phyloP scores from a whole-genome alignment of 2,888 invertebrate genomes.

The Acanthosepion esculentum region DNA sequence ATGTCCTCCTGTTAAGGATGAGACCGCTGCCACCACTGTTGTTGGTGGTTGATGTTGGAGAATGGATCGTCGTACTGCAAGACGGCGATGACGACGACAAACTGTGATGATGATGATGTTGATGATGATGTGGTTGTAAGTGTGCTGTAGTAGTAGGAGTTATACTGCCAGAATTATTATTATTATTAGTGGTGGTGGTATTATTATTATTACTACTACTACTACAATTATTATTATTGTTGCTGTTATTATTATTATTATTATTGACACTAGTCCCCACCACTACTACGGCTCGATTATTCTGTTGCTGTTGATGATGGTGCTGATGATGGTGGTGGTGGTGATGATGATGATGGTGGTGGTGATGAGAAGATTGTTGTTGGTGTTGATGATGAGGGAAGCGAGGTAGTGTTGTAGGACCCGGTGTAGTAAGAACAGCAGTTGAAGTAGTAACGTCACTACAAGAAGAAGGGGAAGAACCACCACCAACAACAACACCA shows the following conservation, averaged over 20 bases:
- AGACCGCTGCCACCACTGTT: background rate
- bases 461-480: background rate
- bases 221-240: background rate
- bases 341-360: background rate
- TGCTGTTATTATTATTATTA: background rate
- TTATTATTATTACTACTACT: background rate
- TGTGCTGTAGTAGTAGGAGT: slow-evolving; percentile 34
- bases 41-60: slow-evolving; percentile 10
- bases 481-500: background rate
- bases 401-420: slow-evolving; percentile 34
- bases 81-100: background rate
- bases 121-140: slow-evolving; percentile 35
- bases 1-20: background rate
- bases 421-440: background rate
- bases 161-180: slow-evolving; percentile 37
- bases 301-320: background rate
- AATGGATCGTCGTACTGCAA: background rate
- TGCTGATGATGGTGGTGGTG: slow-evolving; percentile 11
- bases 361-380: background rate
- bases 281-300: slow-evolving; percentile 2
- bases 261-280: slow-evolving; percentile 34
- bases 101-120: background rate
- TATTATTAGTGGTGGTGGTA: background rate
- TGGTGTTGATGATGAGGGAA: slow-evolving; percentile 35
- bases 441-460: slow-evolving; percentile 20